Evolutionary conservation across 1,140 invertebrate genomes (phyloP).

Genomic region (Ips nitidus): DNA sequence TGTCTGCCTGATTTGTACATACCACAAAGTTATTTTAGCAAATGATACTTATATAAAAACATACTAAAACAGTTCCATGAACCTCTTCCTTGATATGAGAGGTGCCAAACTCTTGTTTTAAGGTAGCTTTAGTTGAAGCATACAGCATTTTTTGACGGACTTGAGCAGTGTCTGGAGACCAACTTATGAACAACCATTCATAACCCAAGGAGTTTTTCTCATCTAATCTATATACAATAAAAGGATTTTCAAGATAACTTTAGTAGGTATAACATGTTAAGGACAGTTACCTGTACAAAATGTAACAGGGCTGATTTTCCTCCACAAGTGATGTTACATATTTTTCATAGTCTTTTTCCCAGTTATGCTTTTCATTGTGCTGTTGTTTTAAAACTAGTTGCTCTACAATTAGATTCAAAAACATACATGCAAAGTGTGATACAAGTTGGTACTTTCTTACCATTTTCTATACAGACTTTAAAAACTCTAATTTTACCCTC

Average conservation of each 20-base stretch:
- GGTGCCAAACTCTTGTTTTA: conserved; percentile 95
- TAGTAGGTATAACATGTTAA: neutral
- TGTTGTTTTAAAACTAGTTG: conserved; percentile 71
- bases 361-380: conserved; percentile 69
- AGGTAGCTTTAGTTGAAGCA: conserved; percentile 96
- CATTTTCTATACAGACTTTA: conserved; percentile 85
- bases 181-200: conserved; percentile 94
- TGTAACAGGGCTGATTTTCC: conserved; percentile 89
- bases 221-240: conserved; percentile 67
- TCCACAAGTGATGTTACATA: conserved; percentile 75
- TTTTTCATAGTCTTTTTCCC: conserved; percentile 88
- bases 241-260: neutral
- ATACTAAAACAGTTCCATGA: conserved; percentile 78
- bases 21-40: no score
- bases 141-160: conserved; percentile 98
- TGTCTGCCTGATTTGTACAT: conserved; percentile 65
- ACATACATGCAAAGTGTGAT: conserved; percentile 32
- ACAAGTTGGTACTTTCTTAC: conserved; percentile 55
- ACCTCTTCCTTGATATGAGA: conserved; percentile 89
- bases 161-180: conserved; percentile 88
- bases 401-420: conserved; percentile 60
- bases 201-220: conserved; percentile 75
- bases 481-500: conserved; percentile 78
- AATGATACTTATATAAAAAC: neutral
- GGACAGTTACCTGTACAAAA: conserved; percentile 73